A percentile compares a stretch with the other conserved stretches of the same genome.
These are phyloP conservation scores for Donacobius atricapilla DNA, from an alignment of 2,113 vertebrate genomes.

Conservation along the genomic window DNA sequence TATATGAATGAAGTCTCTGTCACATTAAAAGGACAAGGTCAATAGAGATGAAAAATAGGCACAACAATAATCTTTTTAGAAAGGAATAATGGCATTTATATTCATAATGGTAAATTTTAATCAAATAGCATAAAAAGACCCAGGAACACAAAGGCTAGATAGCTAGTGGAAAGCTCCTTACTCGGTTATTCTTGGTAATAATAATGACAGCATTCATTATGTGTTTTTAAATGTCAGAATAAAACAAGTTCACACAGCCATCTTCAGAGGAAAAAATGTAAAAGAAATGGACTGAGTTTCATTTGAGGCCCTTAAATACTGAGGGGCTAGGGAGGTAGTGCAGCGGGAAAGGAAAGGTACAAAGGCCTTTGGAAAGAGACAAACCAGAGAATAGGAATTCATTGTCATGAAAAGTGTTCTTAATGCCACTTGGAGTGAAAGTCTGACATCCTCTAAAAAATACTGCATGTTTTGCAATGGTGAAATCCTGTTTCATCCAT, in stretches of 20 bases:
- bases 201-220: slow-evolving; percentile 21
- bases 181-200: not conserved
- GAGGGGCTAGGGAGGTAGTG: not conserved
- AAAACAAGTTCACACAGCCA: slow-evolving; percentile 7
- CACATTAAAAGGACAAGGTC: slow-evolving; percentile 36
- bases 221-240: slow-evolving; percentile 34
- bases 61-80: slow-evolving; percentile 37
- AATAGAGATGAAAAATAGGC: slow-evolving; percentile 25
- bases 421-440: not conserved
- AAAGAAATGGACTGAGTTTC: not conserved
- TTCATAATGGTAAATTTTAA: slow-evolving; percentile 42
- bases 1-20: slow-evolving; percentile 22
- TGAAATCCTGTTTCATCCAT: not conserved
- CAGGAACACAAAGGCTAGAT: not conserved
- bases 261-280: not conserved
- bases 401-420: not conserved
- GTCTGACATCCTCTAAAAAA: not conserved
- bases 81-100: slow-evolving; percentile 34
- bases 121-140: not conserved
- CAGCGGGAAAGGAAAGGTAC: not conserved
- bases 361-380: not conserved
- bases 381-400: not conserved
- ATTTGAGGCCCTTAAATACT: not conserved
- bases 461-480: not conserved
- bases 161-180: slow-evolving; percentile 7